These are phyloP conservation scores for Hemiprocne comata DNA, from an alignment of 2,113 vertebrate species.

Conservation along the genomic window DNA sequence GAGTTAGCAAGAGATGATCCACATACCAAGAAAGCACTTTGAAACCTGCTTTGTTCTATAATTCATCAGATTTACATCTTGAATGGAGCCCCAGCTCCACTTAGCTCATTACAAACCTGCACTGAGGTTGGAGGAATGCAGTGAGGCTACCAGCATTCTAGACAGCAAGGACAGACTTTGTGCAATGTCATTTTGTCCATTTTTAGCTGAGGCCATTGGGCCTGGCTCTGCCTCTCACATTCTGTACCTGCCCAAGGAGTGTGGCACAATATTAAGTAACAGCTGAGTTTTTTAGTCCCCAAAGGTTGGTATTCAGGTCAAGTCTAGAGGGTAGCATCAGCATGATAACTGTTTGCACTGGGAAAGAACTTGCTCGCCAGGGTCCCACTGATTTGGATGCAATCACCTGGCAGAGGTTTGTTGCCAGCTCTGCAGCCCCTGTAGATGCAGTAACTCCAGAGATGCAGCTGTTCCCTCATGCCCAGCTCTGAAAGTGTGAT, in stretches of 20 bases:
- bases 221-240: neutral
- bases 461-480: rapidly evolving
- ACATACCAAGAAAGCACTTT: neutral
- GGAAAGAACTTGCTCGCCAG: neutral
- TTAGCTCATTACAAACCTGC: neutral
- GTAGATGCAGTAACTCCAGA: neutral
- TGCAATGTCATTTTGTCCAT: neutral
- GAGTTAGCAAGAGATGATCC: neutral
- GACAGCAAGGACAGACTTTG: rapidly evolving
- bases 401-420: neutral
- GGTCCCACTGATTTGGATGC: neutral
- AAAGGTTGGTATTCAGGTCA: neutral
- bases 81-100: neutral
- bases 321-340: neutral
- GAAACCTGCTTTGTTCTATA: neutral
- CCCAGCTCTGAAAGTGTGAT: neutral
- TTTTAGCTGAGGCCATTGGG: neutral
- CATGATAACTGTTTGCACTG: too few relatives aligned
- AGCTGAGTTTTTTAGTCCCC: neutral
- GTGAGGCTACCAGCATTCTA: neutral
- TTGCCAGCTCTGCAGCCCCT: neutral
- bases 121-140: neutral
- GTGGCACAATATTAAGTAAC: rapidly evolving
- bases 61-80: neutral
- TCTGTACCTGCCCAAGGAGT: neutral